Base-by-base conservation (phyloP, 2,797 vertebrate genomes). In the Pogonophryne albipinna region DNA sequence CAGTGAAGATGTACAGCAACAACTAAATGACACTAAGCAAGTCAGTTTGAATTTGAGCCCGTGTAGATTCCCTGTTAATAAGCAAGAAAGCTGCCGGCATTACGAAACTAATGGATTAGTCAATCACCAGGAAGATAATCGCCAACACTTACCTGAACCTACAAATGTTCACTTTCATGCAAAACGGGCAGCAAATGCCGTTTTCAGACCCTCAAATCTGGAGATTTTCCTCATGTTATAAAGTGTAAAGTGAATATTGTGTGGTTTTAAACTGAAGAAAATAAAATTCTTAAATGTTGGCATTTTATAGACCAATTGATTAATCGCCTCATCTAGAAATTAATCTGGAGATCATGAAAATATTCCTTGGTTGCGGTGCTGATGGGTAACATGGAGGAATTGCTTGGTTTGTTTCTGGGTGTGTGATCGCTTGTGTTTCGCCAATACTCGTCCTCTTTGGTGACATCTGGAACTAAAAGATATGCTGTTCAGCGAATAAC, bases 1-100 rank as follows among this genome's bases (percentile, higher is more conserved):
- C n/a, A 23, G 12, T n/a, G n/a, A 52, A 17, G 8, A 47, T 56
- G 5, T 56, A 31, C 12, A 42, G 2, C 4, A 17, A 7, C 66
- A 60, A 10, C 31, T 20, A 38, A 53, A 8, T 9, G 44, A 0
- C 27, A 41, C 10, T 20, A 17, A 16, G 44, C 45, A 3, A 20
- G 16, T 5, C 3, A 16, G 51, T 52, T 17, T 11, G 3, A 44
- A 3, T 13, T 19, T 15, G 27, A 63, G 38, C 57, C 84, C 78
- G 79, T 85, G 87, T 65, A 75, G 79, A 72, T 78, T 73, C 65
- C 2, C 31, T 67, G 78, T 44, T 49, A 13, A 60, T 20, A 34
- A 50, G 38, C 59, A 44, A 9, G 34, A 38, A 9, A 9, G 34
- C 34, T 38, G 34, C 7, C 7, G 7, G 6, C 34, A 1, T 38